Conservation (phyloP, 2,113 vertebrate genomes). For the Cyanocitta stelleri region DNA sequence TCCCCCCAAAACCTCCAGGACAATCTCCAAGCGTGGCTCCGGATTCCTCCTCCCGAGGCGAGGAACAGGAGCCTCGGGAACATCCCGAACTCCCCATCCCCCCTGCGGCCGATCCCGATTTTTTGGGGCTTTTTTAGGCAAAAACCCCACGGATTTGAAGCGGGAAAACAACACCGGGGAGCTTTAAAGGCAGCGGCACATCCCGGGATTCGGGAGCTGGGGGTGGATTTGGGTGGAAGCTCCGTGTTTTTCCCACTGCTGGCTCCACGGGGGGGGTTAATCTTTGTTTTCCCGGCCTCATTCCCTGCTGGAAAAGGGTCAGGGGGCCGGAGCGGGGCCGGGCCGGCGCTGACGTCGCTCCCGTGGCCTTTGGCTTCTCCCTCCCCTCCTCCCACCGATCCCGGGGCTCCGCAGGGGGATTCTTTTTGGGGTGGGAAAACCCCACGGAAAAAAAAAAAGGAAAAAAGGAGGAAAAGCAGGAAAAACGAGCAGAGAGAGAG, state of each 20-base stretch:
- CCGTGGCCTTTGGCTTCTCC: neutral
- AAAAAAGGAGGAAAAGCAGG: conserved; percentile 19
- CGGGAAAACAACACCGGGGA: neutral
- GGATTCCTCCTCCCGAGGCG: neutral
- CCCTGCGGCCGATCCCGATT: fast-evolving
- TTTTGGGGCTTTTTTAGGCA: neutral
- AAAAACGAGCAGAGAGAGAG: conserved; percentile 68
- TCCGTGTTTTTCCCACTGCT: neutral
- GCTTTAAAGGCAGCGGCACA: fast-evolving
- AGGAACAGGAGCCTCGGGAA: neutral
- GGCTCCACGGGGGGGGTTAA: neutral
- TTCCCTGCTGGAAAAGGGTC: conserved; percentile 2
- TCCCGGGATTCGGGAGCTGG: neutral
- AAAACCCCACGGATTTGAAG: fast-evolving
- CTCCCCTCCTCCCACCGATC: neutral
- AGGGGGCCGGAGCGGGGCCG: neutral
- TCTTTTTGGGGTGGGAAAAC: neutral
- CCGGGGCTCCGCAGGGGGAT: neutral
- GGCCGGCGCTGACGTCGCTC: neutral
- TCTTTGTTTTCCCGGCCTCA: neutral
- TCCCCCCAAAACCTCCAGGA: neutral
- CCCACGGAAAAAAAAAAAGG: neutral
- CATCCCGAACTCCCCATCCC: neutral
- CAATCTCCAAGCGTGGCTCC: fast-evolving
- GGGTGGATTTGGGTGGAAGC: neutral